These are phyloP conservation scores for Paracentrotus lividus DNA, from an alignment of 53 echinoderm and acorn worm genomes.

Conservation along the genomic window DNA sequence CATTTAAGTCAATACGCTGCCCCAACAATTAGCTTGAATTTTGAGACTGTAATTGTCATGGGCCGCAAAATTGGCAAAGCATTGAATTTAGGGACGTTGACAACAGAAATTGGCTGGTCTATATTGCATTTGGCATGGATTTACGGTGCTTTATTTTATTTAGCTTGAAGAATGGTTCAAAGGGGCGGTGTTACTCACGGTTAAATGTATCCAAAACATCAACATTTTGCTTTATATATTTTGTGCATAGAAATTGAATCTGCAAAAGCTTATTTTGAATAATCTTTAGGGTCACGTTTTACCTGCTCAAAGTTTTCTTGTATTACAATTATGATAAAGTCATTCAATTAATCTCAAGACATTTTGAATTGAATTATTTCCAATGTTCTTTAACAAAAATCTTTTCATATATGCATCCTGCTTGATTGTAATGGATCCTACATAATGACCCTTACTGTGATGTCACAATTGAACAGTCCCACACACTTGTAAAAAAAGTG, in stretches of 20 bases:
- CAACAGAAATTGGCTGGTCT: constrained; percentile 21
- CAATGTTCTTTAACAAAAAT: too few species aligned
- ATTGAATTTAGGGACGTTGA: neutral
- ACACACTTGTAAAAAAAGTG: constrained; percentile 1
- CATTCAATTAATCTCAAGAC: too few species aligned
- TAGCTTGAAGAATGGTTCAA: constrained; percentile 1
- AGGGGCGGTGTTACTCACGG: constrained; percentile 57
- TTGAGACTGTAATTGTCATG: constrained; percentile 41
- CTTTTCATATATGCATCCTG: neutral
- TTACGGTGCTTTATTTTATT: constrained; percentile 61
- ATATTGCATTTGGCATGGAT: constrained; percentile 8
- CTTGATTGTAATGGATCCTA: neutral
- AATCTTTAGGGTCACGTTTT: neutral
- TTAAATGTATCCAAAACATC: constrained; percentile 22
- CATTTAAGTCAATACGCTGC: constrained; percentile 44
- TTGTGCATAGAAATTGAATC: neutral
- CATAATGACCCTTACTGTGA: neutral
- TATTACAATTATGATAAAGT: too few species aligned
- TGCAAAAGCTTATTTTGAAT: neutral
- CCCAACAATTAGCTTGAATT: constrained; percentile 34
- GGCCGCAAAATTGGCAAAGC: constrained; percentile 42
- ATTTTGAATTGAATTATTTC: too few species aligned
- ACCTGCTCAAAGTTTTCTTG: too few species aligned
- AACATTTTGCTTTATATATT: constrained; percentile 5
- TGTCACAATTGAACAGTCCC: neutral